Percentiles rank a stretch among this genome's conserved stretches.
These are phyloP conservation scores for Sebastes iracundus DNA, from an alignment of 2,797 vertebrate genomes.

Conservation along the genomic window DNA sequence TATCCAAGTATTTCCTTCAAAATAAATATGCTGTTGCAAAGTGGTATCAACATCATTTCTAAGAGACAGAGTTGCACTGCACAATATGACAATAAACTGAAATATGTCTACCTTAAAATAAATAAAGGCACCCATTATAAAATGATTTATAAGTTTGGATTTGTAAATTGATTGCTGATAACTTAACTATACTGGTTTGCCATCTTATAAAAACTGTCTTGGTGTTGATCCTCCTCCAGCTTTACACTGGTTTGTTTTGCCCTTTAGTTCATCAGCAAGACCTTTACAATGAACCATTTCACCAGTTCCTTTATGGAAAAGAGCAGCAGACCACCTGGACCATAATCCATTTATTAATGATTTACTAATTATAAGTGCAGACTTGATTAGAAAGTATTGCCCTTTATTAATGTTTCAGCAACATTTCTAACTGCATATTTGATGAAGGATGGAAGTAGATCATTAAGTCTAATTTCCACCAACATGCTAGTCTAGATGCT, in stretches of 20 bases:
- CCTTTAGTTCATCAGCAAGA: background rate
- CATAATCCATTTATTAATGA: background rate
- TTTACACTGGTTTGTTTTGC: background rate
- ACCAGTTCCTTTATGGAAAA: background rate
- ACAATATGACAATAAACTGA: accelerated
- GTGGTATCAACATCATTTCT: background rate
- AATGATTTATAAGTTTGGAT: background rate
- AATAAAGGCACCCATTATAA: background rate
- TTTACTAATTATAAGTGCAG: background rate
- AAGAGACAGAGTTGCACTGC: background rate
- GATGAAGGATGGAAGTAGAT: background rate
- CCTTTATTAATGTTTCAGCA: background rate
- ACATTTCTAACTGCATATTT: background rate
- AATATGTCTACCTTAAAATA: background rate
- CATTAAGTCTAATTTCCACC: background rate
- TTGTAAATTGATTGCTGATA: background rate
- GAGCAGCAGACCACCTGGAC: background rate
- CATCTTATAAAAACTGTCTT: background rate
- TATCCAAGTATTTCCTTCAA: background rate
- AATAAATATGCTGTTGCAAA: background rate
- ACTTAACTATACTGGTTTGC: too few species aligned
- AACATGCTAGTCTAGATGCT: too few species aligned
- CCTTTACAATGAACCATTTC: background rate
- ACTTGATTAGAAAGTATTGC: background rate
- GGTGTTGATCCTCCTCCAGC: background rate